Evolutionary conservation across 2,113 vertebrate genomes (phyloP).

Genomic region (Columba janthina): DNA sequence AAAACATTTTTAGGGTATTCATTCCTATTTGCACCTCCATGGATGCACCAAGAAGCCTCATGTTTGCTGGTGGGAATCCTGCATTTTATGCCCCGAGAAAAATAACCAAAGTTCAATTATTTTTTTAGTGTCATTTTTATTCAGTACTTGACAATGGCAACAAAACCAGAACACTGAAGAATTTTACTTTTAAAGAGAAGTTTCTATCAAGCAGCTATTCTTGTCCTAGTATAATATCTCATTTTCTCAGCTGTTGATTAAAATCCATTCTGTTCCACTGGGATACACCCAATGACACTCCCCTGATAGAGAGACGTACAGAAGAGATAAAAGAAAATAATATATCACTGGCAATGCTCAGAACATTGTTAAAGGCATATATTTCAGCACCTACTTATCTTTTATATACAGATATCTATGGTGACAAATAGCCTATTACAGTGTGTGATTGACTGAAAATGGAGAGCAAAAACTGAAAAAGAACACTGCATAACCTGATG

Average conservation of each 20-base stretch:
- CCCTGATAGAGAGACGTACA: slow-evolving; percentile 21
- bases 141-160: not conserved
- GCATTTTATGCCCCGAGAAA: not conserved
- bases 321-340: slow-evolving; percentile 61
- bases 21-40: not conserved
- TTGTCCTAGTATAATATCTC: not conserved
- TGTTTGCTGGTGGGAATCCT: not conserved
- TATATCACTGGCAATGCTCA: not conserved
- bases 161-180: slow-evolving; percentile 5
- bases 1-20: not conserved
- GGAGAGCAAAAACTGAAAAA: not conserved
- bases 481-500: not conserved
- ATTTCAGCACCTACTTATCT: slow-evolving; percentile 24
- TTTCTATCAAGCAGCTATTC: slow-evolving; percentile 40
- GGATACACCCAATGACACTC: slow-evolving; percentile 39
- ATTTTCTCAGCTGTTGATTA: slow-evolving; percentile 64
- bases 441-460: slow-evolving; percentile 35
- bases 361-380: slow-evolving; percentile 15
- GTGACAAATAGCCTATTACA: slow-evolving; percentile 31
- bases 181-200: slow-evolving; percentile 33
- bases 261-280: slow-evolving; percentile 47
- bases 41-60: not conserved
- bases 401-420: slow-evolving; percentile 35
- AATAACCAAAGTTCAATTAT: not conserved
- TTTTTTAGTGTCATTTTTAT: slow-evolving; percentile 44